These are phyloP conservation scores for Ophion slaviceki DNA, from an alignment of 2,888 invertebrate species.

Conservation along the genomic window DNA sequence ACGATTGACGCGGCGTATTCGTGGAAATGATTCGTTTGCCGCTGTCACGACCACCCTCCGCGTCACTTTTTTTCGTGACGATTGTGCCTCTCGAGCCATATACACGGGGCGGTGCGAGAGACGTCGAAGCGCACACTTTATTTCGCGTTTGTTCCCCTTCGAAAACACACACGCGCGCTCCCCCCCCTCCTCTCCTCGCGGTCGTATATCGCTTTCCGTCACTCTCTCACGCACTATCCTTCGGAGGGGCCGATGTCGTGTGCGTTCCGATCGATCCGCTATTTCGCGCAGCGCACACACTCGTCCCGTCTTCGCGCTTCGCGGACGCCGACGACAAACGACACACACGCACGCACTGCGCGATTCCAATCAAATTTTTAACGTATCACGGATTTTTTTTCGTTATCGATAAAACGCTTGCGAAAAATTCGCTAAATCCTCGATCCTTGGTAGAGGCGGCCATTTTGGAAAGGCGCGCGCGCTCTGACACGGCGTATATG, in stretches of 20 bases:
- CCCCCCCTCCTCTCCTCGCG: neutral
- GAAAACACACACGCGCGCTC: constrained; percentile 32
- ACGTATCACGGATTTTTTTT: constrained; percentile 37
- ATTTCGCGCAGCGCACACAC: neutral
- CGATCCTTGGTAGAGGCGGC: constrained; percentile 67
- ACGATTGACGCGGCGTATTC: neutral
- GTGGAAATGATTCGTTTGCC: constrained; percentile 12
- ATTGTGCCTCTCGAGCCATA: neutral
- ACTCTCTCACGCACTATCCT: constrained; percentile 5
- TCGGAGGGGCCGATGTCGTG: neutral
- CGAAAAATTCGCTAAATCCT: constrained; percentile 47
- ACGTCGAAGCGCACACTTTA: constrained; percentile 9
- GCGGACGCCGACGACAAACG: neutral
- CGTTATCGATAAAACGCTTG: constrained; percentile 25
- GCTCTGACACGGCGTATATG: neutral
- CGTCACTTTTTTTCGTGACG: neutral
- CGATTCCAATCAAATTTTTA: constrained; percentile 20
- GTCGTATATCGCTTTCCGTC: constrained; percentile 20
- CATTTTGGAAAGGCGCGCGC: constrained; percentile 70
- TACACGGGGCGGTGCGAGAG: neutral
- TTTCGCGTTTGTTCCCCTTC: constrained; percentile 27
- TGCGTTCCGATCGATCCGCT: constrained; percentile 23
- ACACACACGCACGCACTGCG: neutral
- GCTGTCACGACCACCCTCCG: constrained; percentile 6
- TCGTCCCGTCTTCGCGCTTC: neutral